These are phyloP conservation scores for Syrphus vitripennis DNA, from an alignment of 2,888 invertebrate genomes.

Conservation along the genomic window DNA sequence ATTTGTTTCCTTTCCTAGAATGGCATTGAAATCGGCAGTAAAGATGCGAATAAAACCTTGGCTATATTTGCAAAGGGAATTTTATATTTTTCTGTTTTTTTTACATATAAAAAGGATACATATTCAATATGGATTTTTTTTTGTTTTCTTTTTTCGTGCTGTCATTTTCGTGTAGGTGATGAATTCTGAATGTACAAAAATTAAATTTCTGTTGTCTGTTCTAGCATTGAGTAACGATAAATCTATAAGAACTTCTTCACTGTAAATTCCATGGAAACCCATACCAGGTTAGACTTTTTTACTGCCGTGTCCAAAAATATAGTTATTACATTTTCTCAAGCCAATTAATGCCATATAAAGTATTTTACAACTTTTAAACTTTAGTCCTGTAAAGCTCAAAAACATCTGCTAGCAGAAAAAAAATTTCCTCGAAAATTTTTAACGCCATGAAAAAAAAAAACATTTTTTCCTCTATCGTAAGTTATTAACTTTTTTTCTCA, in stretches of 20 bases:
- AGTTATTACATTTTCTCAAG: not conserved
- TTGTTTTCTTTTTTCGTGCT: not conserved
- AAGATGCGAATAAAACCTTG: not conserved
- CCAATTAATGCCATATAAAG: not conserved
- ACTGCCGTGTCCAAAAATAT: not conserved
- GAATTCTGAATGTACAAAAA: no score
- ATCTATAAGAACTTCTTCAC: no score
- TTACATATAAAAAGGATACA: not conserved
- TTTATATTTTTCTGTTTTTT: not conserved
- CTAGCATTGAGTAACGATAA: no score
- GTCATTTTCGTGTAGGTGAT: not conserved
- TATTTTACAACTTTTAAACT: not conserved
- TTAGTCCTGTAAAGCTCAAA: not conserved
- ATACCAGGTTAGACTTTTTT: not conserved
- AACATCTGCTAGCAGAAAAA: not conserved
- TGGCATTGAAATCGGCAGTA: conserved; percentile 4
- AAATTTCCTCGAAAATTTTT: no score
- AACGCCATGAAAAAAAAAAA: not conserved
- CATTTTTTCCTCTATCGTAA: not conserved
- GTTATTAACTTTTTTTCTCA: not conserved
- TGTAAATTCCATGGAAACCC: not conserved
- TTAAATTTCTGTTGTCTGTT: no score
- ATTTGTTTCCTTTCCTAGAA: conserved; percentile 4
- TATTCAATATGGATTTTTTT: not conserved
- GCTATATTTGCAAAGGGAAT: not conserved